phyloP scores from a whole-genome alignment of 2,888 invertebrate genomes.

The Drosophila pegasa region DNA sequence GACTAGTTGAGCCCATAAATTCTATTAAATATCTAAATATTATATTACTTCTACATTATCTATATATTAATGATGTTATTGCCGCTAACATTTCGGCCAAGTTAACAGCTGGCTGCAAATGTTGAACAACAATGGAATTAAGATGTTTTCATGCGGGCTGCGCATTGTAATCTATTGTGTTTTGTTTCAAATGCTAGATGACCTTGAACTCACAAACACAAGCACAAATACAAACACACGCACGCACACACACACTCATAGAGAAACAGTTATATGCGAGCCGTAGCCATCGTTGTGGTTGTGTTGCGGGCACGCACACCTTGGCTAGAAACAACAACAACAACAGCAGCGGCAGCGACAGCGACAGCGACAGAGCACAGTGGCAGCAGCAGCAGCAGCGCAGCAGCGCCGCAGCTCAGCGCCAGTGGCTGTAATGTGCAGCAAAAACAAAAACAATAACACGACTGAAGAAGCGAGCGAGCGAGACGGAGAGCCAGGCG shows the following conservation, averaged over 20 bases:
- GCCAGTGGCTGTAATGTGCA: conserved; percentile 57
- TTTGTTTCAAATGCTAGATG: conserved; percentile 83
- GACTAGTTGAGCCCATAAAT: background rate
- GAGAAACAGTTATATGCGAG: conserved; percentile 48
- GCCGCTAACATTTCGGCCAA: background rate
- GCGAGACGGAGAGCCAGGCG: conserved; percentile 32
- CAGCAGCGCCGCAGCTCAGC: too few relatives aligned
- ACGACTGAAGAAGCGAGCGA: conserved; percentile 13
- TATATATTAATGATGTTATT: background rate
- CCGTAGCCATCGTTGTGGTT: conserved; percentile 56
- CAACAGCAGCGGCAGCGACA: conserved; percentile 21
- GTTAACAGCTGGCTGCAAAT: conserved; percentile 15
- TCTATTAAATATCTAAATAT: background rate
- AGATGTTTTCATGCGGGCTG: conserved; percentile 64
- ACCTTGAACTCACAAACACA: conserved; percentile 82
- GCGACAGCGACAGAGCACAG: background rate
- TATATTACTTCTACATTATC: too few relatives aligned
- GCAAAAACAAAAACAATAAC: conserved; percentile 53
- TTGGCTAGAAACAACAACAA: conserved; percentile 47
- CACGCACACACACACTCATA: conserved; percentile 41
- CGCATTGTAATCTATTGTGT: conserved; percentile 73
- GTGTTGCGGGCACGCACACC: conserved; percentile 77
- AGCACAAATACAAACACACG: conserved; percentile 55
- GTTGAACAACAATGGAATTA: conserved; percentile 41
- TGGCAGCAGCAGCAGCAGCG: conserved; percentile 7